Percentiles rank a stretch among this genome's conserved stretches.
phyloP scores from a whole-genome alignment of 1,140 invertebrate species.

The Bombus haemorrhoidalis region DNA sequence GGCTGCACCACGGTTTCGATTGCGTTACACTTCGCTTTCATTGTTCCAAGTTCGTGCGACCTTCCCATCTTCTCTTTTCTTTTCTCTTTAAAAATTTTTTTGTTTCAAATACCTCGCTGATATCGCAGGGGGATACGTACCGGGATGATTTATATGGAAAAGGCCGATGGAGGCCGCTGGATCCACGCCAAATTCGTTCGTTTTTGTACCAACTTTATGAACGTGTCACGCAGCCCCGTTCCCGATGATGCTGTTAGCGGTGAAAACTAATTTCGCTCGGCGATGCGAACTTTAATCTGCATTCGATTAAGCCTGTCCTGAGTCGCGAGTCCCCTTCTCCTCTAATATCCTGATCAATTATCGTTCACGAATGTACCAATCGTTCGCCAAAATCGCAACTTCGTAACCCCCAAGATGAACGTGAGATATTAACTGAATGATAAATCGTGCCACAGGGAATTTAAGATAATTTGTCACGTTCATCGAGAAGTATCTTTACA shows the following conservation, averaged over 20 bases:
- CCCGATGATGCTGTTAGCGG: conserved; percentile 31
- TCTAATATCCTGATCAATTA: conserved; percentile 10
- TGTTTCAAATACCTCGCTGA: conserved; percentile 17
- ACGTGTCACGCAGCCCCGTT: conserved; percentile 18
- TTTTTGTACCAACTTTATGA: conserved; percentile 40
- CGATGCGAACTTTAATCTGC: conserved; percentile 36
- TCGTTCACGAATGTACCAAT: not conserved
- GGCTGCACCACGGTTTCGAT: conserved; percentile 9
- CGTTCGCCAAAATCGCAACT: not conserved
- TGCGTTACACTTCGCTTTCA: not conserved
- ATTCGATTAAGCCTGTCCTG: conserved; percentile 24
- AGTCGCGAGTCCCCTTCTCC: not conserved
- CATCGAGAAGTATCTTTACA: not conserved
- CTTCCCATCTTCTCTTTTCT: not conserved
- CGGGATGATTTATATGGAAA: conserved; percentile 35
- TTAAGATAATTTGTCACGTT: not conserved
- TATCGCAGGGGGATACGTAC: not conserved
- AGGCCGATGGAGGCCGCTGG: conserved; percentile 4
- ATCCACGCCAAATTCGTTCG: conserved; percentile 34
- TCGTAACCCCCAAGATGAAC: not conserved
- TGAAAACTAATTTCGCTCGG: conserved; percentile 34
- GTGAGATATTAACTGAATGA: not conserved
- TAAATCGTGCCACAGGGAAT: not conserved
- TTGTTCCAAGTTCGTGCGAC: too few species aligned
- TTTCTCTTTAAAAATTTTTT: not conserved